These are phyloP conservation scores for Ptycholaimellus sp. DNA, from an alignment of 2,888 invertebrate genomes.

Conservation along the genomic window DNA sequence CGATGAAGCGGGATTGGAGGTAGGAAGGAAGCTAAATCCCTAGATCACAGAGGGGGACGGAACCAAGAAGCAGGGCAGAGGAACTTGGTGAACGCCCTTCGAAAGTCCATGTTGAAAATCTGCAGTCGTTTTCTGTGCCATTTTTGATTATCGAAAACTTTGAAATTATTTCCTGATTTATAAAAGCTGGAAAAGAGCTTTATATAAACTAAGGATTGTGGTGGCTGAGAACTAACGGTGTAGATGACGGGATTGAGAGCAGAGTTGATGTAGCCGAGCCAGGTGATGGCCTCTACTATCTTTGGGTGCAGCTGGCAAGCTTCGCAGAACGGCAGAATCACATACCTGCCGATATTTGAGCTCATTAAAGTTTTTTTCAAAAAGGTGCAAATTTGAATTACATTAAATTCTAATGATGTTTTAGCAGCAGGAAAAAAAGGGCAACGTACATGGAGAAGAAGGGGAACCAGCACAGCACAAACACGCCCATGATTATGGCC, in stretches of 20 bases:
- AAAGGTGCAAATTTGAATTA: too few species aligned
- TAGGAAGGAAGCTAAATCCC: too few species aligned
- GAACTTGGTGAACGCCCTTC: constrained; percentile 23
- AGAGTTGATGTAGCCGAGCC: constrained; percentile 11
- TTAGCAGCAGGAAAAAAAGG: too few species aligned
- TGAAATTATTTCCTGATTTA: not conserved
- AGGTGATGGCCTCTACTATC: constrained; percentile 10
- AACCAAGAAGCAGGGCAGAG: constrained; percentile 16
- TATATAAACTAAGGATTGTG: not conserved
- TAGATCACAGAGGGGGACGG: too few species aligned
- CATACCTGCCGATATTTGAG: constrained; percentile 9
- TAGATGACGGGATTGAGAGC: constrained; percentile 8
- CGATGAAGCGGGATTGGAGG: too few species aligned
- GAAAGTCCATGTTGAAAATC: constrained; percentile 23
- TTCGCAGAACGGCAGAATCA: constrained; percentile 25
- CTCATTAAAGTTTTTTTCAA: too few species aligned
- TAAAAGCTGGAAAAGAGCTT: not conserved
- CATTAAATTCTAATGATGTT: too few species aligned
- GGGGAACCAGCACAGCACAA: constrained; percentile 25
- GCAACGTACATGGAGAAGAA: constrained; percentile 23
- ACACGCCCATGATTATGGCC: constrained; percentile 26
- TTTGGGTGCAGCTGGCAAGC: constrained; percentile 22
- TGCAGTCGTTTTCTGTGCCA: not conserved
- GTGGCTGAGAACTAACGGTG: not conserved
- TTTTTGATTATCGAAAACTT: not conserved